Percentiles rank a stretch among this genome's conserved stretches.
Conservation (phyloP, 35 echinoderm and acorn worm species). For the Holothuria glaberrima region DNA sequence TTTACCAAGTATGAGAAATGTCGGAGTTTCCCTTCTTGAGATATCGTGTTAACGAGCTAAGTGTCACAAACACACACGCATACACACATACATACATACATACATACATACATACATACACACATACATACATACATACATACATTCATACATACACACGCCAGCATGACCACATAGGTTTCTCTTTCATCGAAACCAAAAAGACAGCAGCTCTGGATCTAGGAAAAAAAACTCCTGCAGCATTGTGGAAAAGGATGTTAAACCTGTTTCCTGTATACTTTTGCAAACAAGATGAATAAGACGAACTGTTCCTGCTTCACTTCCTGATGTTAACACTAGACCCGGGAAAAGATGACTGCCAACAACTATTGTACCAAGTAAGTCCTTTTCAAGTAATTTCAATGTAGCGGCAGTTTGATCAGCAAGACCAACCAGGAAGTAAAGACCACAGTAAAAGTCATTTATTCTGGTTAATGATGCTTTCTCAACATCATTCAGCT, state of each 20-base stretch:
- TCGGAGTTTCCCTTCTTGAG: too few species aligned
- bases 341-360: constrained; percentile 21
- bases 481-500: constrained; percentile 54
- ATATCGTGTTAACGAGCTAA: too few species aligned
- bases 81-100: too few species aligned
- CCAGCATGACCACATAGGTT: too few species aligned
- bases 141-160: too few species aligned
- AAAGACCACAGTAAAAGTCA: too few species aligned
- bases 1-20: too few species aligned
- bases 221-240: constrained; percentile 61
- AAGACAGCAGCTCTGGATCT: constrained; percentile 8
- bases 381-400: background rate
- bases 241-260: constrained; percentile 78
- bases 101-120: too few species aligned
- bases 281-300: constrained; percentile 28
- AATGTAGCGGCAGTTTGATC: constrained; percentile 31
- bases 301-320: constrained; percentile 56
- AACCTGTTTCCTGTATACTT: constrained; percentile 65
- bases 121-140: too few species aligned
- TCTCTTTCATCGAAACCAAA: too few species aligned
- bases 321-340: background rate
- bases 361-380: background rate
- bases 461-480: constrained; percentile 17
- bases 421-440: constrained; percentile 62
- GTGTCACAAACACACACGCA: too few species aligned